These are phyloP conservation scores for Phyllotreta striolata DNA, from an alignment of 2,888 invertebrate genomes.

Conservation along the genomic window DNA sequence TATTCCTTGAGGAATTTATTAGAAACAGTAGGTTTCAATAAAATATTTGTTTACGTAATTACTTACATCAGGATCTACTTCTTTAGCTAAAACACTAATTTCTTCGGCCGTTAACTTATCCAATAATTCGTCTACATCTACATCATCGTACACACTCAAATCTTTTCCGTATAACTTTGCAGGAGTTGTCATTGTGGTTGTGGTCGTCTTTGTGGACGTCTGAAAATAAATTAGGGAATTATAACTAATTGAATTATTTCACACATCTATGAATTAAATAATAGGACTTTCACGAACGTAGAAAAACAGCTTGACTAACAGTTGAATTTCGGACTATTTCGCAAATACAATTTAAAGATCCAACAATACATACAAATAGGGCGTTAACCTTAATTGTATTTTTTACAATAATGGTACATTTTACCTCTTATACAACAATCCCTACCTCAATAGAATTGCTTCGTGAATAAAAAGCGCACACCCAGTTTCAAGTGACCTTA, in stretches of 20 bases:
- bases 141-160: slow-evolving; percentile 89
- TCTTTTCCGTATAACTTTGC: slow-evolving; percentile 91
- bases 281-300: too few species aligned
- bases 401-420: slow-evolving; percentile 33
- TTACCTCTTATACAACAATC: slow-evolving; percentile 38
- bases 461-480: slow-evolving; percentile 49
- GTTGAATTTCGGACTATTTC: slow-evolving; percentile 6
- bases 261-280: too few species aligned
- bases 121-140: slow-evolving; percentile 95
- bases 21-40: slow-evolving; percentile 11
- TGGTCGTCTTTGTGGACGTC: slow-evolving; percentile 85
- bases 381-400: slow-evolving; percentile 39
- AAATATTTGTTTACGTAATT: slow-evolving; percentile 4
- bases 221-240: slow-evolving; percentile 62
- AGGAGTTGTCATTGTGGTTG: slow-evolving; percentile 89
- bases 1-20: background rate
- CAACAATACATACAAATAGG: slow-evolving; percentile 28
- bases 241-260: slow-evolving; percentile 20
- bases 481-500: slow-evolving; percentile 53
- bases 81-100: slow-evolving; percentile 95
- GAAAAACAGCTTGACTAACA: too few species aligned
- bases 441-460: slow-evolving; percentile 40
- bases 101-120: slow-evolving; percentile 94
- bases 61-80: slow-evolving; percentile 99
- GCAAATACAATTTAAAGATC: slow-evolving; percentile 34